Base-by-base conservation (phyloP, 92 coral and sea anemone species). In the Phymanthus crucifer region DNA sequence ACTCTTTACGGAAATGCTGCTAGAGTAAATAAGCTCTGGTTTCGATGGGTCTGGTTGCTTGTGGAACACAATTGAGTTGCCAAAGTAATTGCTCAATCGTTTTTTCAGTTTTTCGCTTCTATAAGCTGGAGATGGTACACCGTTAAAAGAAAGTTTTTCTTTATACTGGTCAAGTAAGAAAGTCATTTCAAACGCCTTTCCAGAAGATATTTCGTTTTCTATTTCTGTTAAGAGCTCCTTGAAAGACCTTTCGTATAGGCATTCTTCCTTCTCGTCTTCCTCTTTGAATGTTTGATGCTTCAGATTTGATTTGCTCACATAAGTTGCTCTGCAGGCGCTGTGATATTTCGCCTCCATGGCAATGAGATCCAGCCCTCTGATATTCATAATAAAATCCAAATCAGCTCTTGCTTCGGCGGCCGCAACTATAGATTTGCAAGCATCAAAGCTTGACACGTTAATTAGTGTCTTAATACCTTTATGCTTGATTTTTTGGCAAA, bases 21-120 rank as follows among this genome's bases (percentile, higher is more conserved):
- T 84, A 36, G 87, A 84, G 56, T 84, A 84, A 24, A 84, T 48
- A 29, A 84, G 32, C 65, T 84, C 88, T n/a, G 88, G 83, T 40
- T 84, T 84, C 32, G 66, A 33, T 48, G 75, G 83, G 66, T 84
- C 84, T 27, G 79, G 75, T 23, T 50, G 74, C 78, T 84, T 78
- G 68, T 84, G 79, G 68, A 84, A 78, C 34, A 78, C 78, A 56
- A 78, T 70, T 26, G 67, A 57, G 61, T 84, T 78, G 19, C 17
- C 31, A 78, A 77, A 84, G 73, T 72, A 78, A 46, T 61, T 58
- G 31, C 43, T 40, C 79, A 86, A 38, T 76, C 90, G 58, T 75
- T 35, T 67, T 57, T 86, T 86, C 78, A 86, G 82, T 33, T 75
- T 80, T 50, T 86, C 86, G 66, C 79, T 81, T 57, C 69, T n/a